Evolutionary conservation across 2,888 invertebrate species (phyloP).

Genomic region (Drosophila kambysellisi): DNA sequence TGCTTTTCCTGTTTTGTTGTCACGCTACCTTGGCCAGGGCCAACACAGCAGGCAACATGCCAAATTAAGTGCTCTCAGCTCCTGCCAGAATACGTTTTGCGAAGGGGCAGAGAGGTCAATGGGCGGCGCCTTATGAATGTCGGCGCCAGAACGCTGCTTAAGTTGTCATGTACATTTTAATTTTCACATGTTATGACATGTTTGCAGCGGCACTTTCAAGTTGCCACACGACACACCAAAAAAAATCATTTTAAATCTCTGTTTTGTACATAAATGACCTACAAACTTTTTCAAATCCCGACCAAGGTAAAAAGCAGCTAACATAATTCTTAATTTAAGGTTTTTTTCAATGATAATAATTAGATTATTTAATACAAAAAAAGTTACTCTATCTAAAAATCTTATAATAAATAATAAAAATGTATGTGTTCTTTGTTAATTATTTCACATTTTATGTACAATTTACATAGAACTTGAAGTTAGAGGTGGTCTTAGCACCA

Average conservation of each 20-base stretch:
- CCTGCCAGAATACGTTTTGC: slow-evolving; percentile 14
- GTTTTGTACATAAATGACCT: neutral
- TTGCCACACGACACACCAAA: slow-evolving; percentile 16
- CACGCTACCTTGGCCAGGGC: slow-evolving; percentile 58
- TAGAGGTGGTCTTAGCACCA: neutral
- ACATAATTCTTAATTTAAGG: neutral
- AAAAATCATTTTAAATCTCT: neutral
- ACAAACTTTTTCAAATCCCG: neutral
- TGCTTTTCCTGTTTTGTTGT: slow-evolving; percentile 34
- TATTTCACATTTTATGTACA: neutral
- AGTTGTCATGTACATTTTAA: slow-evolving; percentile 78
- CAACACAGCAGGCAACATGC: slow-evolving; percentile 63
- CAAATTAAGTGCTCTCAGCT: slow-evolving; percentile 71
- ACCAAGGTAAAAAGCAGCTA: neutral
- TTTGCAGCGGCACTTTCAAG: slow-evolving; percentile 61
- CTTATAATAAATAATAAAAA: neutral
- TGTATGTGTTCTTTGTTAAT: neutral
- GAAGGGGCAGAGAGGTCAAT: neutral
- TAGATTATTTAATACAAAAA: neutral
- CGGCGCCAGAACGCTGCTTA: slow-evolving; percentile 61
- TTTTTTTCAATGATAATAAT: neutral
- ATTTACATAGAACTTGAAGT: neutral
- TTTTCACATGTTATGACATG: slow-evolving; percentile 76
- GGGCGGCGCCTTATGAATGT: slow-evolving; percentile 25
- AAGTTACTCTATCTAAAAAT: neutral